phyloP scores from a whole-genome alignment of 2,113 vertebrate species.

The Pelmatolapia mariae region DNA sequence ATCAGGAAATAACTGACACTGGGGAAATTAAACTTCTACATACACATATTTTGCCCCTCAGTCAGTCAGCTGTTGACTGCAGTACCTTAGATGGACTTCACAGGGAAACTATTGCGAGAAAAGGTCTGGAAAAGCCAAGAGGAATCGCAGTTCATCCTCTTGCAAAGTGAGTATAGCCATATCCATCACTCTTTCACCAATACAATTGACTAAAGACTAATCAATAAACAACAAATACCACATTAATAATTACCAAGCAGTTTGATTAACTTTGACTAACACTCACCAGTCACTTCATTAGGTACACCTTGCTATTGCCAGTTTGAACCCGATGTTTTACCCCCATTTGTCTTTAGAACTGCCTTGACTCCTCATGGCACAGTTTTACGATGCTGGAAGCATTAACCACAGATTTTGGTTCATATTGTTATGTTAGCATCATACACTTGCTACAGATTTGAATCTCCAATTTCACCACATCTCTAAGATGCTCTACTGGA shows the following conservation, averaged over 20 bases:
- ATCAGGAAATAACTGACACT: not conserved
- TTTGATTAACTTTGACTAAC: not conserved
- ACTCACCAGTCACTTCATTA: not conserved
- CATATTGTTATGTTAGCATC: not conserved
- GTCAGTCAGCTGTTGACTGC: constrained; percentile 75
- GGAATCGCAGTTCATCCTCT: constrained; percentile 85
- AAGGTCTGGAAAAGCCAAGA: constrained; percentile 76
- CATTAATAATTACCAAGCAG: not conserved
- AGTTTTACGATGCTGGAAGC: not conserved
- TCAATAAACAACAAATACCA: not conserved
- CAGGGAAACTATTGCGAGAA: constrained; percentile 71
- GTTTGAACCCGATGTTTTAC: not conserved
- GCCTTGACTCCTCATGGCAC: not conserved
- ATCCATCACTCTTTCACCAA: not conserved
- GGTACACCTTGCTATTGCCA: not conserved
- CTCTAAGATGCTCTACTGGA: not conserved
- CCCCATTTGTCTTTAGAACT: not conserved
- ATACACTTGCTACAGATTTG: not conserved
- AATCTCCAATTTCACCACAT: not conserved
- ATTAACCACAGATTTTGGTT: not conserved
- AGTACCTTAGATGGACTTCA: constrained; percentile 77
- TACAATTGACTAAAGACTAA: not conserved
- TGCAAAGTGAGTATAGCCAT: constrained; percentile 75
- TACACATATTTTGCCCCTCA: constrained; percentile 45
- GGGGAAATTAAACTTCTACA: not conserved